A percentile compares a stretch with the other conserved stretches of the same genome.
phyloP scores from a whole-genome alignment of 1,140 invertebrate species.

The Drosophila lini region DNA sequence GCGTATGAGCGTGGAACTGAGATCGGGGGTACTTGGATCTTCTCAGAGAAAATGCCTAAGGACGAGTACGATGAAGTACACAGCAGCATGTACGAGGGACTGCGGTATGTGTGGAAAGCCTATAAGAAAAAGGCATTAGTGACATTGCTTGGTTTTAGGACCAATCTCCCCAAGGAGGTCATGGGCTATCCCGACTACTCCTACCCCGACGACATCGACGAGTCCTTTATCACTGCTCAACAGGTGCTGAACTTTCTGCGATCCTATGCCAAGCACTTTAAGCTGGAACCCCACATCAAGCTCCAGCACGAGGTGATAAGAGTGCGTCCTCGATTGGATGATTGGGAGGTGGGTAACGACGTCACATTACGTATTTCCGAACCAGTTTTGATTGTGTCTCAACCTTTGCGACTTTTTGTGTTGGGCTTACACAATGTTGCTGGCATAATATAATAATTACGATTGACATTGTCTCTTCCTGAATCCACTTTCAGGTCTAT shows the following conservation, averaged over 20 bases:
- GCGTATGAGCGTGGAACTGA: conserved; percentile 89
- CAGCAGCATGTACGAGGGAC: conserved; percentile 92
- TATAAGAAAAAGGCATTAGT: not conserved
- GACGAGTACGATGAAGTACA: conserved; percentile 92
- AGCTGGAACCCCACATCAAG: conserved; percentile 68
- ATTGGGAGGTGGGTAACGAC: conserved; percentile 82
- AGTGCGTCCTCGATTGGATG: conserved; percentile 70
- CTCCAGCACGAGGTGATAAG: conserved; percentile 83
- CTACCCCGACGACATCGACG: conserved; percentile 87
- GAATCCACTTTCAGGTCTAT: conserved; percentile 57
- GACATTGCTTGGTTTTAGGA: conserved; percentile 86
- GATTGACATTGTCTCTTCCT: conserved; percentile 7
- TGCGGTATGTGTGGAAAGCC: conserved; percentile 60
- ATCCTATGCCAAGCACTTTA: conserved; percentile 90
- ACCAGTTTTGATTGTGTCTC: conserved; percentile 28
- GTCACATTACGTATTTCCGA: conserved; percentile 44
- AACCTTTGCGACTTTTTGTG: conserved; percentile 17
- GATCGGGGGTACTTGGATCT: conserved; percentile 95
- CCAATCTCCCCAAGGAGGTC: conserved; percentile 95
- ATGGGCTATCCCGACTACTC: conserved; percentile 96
- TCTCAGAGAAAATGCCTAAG: conserved; percentile 88
- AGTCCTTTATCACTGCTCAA: conserved; percentile 92
- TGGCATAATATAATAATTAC: not conserved
- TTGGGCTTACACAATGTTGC: conserved; percentile 2
- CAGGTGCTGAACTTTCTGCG: conserved; percentile 93